Evolutionary conservation across 2,113 vertebrate species (phyloP).

Genomic region (Microtus pennsylvanicus): DNA sequence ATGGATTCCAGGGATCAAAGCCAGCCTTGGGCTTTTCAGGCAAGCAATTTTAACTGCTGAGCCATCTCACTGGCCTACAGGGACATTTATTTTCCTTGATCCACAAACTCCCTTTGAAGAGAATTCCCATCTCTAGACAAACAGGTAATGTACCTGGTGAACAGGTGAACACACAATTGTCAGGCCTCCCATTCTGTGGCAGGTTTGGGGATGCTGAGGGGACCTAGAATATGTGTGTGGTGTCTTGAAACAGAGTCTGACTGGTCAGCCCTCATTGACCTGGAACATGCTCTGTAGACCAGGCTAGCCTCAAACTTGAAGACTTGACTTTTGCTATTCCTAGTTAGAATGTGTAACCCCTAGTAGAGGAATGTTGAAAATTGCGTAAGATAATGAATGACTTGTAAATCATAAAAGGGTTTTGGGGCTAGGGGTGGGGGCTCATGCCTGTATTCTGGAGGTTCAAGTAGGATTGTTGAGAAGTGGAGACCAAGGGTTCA

Average conservation of each 20-base stretch:
- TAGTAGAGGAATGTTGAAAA: neutral
- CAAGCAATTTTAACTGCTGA: neutral
- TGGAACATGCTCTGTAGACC: neutral
- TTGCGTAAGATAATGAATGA: neutral
- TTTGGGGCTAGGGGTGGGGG: neutral
- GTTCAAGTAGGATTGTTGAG: neutral
- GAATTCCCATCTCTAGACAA: neutral
- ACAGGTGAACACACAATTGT: neutral
- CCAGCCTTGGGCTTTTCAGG: neutral
- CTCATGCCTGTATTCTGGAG: neutral
- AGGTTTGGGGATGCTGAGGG: neutral
- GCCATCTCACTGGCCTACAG: neutral
- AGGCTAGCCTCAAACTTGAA: neutral
- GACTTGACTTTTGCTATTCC: neutral
- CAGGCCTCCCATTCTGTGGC: neutral
- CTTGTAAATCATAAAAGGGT: neutral
- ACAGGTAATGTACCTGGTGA: neutral
- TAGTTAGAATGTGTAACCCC: neutral
- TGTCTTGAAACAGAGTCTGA: neutral
- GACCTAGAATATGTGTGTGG: neutral
- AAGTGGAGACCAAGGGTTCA: neutral
- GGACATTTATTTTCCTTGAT: neutral
- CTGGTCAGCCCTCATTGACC: neutral
- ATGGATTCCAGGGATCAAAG: neutral
- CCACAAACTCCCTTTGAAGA: neutral